Percentiles rank a stretch among this genome's conserved stretches.
These are phyloP conservation scores for Astropecten irregularis DNA, from an alignment of 53 echinoderm and acorn worm species.

Conservation along the genomic window DNA sequence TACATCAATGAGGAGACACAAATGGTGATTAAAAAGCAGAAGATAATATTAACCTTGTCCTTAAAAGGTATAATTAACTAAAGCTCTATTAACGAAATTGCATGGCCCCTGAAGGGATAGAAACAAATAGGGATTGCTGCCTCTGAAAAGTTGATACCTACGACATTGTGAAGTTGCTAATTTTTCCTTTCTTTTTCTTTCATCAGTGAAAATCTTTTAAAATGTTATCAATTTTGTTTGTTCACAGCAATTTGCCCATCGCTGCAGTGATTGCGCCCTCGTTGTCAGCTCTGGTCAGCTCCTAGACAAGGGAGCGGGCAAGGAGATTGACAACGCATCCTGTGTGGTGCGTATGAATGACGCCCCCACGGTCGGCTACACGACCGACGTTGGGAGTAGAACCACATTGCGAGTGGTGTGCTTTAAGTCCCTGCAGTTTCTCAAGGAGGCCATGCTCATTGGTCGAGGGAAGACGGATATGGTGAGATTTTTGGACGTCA, in stretches of 20 bases:
- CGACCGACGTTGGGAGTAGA: slow-evolving; percentile 62
- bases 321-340: slow-evolving; percentile 67
- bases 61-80: no score
- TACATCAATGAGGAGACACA: slow-evolving; percentile 5
- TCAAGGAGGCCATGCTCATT: slow-evolving; percentile 15
- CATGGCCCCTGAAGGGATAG: no score
- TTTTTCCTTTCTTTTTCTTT: no score
- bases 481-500: slow-evolving; percentile 36
- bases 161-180: no score
- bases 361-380: slow-evolving; percentile 63
- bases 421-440: slow-evolving; percentile 37
- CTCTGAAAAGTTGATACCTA: no score
- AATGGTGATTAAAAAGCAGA: slow-evolving; percentile 20
- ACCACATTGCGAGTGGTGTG: slow-evolving; percentile 70
- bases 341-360: slow-evolving; percentile 84
- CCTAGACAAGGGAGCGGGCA: slow-evolving; percentile 56
- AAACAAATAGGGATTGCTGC: no score
- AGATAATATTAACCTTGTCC: no score
- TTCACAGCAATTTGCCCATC: slow-evolving; percentile 65
- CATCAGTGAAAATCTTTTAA: no score
- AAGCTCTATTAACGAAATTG: no score
- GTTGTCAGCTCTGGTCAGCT: slow-evolving; percentile 83
- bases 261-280: slow-evolving; percentile 64
- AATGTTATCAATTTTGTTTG: no score
- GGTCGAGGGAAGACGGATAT: slow-evolving; percentile 40